Evolutionary conservation across 2,113 vertebrate genomes (phyloP).

Genomic region (Tragulus kanchil): DNA sequence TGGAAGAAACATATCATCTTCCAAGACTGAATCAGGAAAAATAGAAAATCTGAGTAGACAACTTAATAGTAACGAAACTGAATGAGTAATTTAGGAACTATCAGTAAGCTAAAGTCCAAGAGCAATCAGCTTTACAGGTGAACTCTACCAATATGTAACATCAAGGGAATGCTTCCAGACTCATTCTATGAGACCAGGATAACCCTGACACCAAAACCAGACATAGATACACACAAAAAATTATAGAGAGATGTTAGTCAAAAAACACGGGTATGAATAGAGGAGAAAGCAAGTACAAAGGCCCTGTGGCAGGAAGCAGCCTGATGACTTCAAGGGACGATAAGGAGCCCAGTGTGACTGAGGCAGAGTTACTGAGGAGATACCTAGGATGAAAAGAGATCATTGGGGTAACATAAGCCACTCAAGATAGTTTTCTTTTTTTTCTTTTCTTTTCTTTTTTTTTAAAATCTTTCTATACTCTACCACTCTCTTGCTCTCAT

Average conservation of each 20-base stretch:
- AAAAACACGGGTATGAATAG: too few species aligned
- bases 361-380: not conserved
- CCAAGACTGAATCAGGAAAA: not conserved
- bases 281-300: not conserved
- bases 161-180: not conserved
- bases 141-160: not conserved
- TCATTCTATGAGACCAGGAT: not conserved
- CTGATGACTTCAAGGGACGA: not conserved
- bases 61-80: not conserved
- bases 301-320: not conserved
- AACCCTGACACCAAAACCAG: not conserved
- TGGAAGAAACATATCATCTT: not conserved
- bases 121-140: not conserved
- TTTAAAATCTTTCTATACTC: too few species aligned
- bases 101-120: not conserved
- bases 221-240: too few species aligned
- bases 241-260: too few species aligned
- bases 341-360: not conserved
- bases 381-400: not conserved
- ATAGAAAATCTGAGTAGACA: not conserved
- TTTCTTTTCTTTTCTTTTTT: too few species aligned
- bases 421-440: not conserved
- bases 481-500: too few species aligned
- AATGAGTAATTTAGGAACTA: not conserved
- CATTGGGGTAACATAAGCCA: not conserved